phyloP scores from a whole-genome alignment of 2,797 vertebrate genomes.

The Malurus leucopterus region DNA sequence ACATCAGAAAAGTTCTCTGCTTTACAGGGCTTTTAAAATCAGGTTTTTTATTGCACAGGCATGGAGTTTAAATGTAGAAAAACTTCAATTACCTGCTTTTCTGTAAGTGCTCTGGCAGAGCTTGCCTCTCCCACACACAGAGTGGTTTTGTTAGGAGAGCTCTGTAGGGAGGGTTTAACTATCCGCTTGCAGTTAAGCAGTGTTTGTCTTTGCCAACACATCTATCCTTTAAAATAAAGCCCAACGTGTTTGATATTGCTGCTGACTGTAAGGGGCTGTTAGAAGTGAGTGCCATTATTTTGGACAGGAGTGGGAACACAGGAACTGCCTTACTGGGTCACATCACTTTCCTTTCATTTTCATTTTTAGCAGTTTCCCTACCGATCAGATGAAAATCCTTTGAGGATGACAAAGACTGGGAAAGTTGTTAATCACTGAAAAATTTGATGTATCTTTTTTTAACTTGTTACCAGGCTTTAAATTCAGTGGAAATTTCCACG shows the following conservation, averaged over 20 bases:
- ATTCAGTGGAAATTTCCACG: slow-evolving; percentile 17
- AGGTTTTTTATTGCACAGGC: neutral
- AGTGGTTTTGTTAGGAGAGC: slow-evolving; percentile 33
- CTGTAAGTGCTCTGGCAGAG: slow-evolving; percentile 39
- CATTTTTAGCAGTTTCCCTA: slow-evolving; percentile 4
- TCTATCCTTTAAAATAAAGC: neutral
- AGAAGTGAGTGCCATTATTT: neutral
- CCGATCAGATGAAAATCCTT: neutral
- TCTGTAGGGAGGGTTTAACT: slow-evolving; percentile 35
- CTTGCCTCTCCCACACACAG: slow-evolving; percentile 18
- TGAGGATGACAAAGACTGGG: neutral
- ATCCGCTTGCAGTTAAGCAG: slow-evolving; percentile 15
- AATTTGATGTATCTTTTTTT: neutral
- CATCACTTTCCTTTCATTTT: slow-evolving; percentile 13
- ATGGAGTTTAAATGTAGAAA: neutral
- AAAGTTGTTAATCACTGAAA: slow-evolving; percentile 24
- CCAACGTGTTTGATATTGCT: neutral
- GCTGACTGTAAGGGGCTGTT: neutral
- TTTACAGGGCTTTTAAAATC: neutral
- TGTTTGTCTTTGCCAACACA: neutral
- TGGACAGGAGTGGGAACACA: neutral
- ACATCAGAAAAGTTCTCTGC: neutral
- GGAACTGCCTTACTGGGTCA: neutral
- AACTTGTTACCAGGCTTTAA: slow-evolving; percentile 24
- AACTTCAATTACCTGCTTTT: slow-evolving; percentile 47